Evolutionary conservation across 2,113 vertebrate species (phyloP).

Genomic region (Zosterops japonicus): DNA sequence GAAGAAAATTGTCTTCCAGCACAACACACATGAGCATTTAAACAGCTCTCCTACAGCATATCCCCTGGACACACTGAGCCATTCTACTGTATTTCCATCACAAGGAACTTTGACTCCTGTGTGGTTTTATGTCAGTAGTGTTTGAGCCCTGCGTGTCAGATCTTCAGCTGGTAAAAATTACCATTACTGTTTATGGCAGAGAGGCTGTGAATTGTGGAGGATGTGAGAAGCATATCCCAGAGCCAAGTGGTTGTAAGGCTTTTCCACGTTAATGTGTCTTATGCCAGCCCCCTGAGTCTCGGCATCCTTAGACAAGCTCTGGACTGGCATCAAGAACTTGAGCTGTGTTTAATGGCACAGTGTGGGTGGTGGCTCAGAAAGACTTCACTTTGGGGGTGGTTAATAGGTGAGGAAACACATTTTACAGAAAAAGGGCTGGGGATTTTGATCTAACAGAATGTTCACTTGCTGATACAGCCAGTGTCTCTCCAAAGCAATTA

Average conservation of each 20-base stretch:
- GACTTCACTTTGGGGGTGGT: neutral
- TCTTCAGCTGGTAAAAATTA: neutral
- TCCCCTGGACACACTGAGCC: neutral
- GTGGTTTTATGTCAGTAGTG: neutral
- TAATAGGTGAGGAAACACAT: neutral
- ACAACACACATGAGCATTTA: neutral
- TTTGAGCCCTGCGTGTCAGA: neutral
- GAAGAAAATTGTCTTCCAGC: neutral
- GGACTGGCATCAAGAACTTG: neutral
- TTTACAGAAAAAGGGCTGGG: neutral
- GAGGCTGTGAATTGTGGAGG: neutral
- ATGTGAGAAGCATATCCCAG: neutral
- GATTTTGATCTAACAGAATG: neutral
- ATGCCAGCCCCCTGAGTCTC: neutral
- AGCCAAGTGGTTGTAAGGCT: neutral
- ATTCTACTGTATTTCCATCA: neutral
- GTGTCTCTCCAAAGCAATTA: neutral
- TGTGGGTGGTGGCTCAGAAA: neutral
- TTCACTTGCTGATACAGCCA: neutral
- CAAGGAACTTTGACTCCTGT: accelerated
- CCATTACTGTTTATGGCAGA: neutral
- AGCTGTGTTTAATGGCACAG: neutral
- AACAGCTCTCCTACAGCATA: neutral
- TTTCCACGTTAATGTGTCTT: neutral
- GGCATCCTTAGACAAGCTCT: neutral